These are phyloP conservation scores for Perognathus longimembris DNA, from an alignment of 2,113 vertebrate species.

Conservation along the genomic window DNA sequence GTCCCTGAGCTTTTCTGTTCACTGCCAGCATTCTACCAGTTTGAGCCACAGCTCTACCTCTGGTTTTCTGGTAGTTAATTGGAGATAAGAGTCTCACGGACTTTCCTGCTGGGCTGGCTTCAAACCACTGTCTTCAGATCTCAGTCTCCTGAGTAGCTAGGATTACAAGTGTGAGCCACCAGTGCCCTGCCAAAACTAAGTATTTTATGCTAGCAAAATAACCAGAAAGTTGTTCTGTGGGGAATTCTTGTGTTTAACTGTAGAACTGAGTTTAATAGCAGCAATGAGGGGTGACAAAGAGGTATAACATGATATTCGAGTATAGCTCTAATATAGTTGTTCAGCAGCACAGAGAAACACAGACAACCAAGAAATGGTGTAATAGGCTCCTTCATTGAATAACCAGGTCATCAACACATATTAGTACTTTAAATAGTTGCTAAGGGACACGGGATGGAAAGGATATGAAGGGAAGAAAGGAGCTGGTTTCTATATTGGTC, in stretches of 20 bases:
- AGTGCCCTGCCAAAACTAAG: background rate
- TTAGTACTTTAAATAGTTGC: constrained; percentile 16
- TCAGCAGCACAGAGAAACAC: background rate
- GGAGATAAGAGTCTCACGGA: too few species aligned
- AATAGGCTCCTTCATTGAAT: background rate
- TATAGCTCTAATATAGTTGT: background rate
- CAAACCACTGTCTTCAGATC: too few species aligned
- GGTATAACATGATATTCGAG: background rate
- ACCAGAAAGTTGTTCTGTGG: background rate
- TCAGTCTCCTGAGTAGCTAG: too few species aligned
- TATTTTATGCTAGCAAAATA: background rate
- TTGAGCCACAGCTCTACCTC: too few species aligned
- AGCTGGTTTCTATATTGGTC: constrained; percentile 14
- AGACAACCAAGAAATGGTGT: background rate
- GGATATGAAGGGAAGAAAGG: background rate
- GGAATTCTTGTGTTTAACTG: background rate
- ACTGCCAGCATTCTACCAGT: too few species aligned
- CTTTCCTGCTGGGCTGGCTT: too few species aligned
- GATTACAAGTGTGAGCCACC: too few species aligned
- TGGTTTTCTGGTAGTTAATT: too few species aligned
- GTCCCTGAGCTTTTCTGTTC: too few species aligned
- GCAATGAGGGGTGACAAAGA: background rate
- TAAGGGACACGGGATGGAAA: background rate
- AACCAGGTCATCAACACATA: constrained; percentile 8
- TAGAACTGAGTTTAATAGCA: background rate